Evolutionary conservation across 2,888 invertebrate species (phyloP), one percentile per base, ranked within the genome.

Genomic region (Griposia aprilina): DNA sequence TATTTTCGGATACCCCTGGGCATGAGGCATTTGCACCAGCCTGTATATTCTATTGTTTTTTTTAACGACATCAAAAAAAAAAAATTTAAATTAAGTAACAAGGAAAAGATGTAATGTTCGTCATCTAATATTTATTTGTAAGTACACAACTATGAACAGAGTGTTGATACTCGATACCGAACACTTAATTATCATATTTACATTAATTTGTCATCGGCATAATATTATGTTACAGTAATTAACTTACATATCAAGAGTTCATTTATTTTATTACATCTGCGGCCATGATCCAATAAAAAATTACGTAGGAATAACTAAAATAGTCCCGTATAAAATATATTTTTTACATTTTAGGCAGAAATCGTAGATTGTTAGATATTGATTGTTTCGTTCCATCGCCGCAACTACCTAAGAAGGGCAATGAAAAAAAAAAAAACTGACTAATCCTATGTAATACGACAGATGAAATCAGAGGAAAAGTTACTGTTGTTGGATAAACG

Each of bases 111-210:
- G n/a, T 26, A 45, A 71, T 63, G 48, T 86, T 81, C 68, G 73
- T 90, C 79, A 82, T 91, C 90, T 92, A 93, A 89, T 90, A 90
- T 92, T 92, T 90, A 90, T 85, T 86, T 89, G 74, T 90, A 90
- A 87, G 84, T 93, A 93, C 90, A 93, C 89, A 93, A 90, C 93
- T 94, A 93, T 94, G 86, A 94, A 94, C 93, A 94, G 89, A 92
- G 89, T 89, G 82, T 88, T 88, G 85, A 88, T 80, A 86, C 72
- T 87, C 80, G 52, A 79, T 81, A 76, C 83, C 68, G 76, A 83
- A 78, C 83, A 81, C 82, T 78, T 80, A 85, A 41, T 75, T 74
- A 83, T 85, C 69, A 87, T 93, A 93, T 93, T 90, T 93, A 93
- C 93, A 93, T 88, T 90, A 78, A 82, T 87, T 84, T 86, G 63